Percentiles rank a stretch among this genome's conserved stretches.
Evolutionary conservation across 2,888 invertebrate genomes (phyloP).

Genomic region (Zele albiditarsus): DNA sequence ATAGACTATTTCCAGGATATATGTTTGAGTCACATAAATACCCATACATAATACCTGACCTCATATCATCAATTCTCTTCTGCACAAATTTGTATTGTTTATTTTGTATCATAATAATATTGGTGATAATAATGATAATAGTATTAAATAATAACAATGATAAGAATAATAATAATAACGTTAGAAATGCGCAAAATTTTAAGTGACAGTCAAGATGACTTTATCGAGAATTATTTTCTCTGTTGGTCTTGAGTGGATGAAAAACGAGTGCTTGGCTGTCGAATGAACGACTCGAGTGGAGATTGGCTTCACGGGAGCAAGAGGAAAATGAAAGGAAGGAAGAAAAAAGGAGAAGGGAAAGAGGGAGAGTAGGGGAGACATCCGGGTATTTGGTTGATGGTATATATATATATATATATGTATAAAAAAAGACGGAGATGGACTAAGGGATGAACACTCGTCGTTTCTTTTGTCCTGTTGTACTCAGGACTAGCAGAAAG

Average conservation of each 20-base stretch:
- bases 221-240: slow-evolving; percentile 28
- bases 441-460: slow-evolving; percentile 17
- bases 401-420: not conserved
- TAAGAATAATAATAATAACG: not conserved
- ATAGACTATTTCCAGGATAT: not conserved
- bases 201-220: slow-evolving; percentile 32
- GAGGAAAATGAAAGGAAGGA: slow-evolving; percentile 23
- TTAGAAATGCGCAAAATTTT: slow-evolving; percentile 35
- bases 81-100: not conserved
- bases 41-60: not conserved
- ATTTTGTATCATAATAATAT: not conserved
- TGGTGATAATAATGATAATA: too few relatives aligned
- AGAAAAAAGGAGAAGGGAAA: slow-evolving; percentile 24
- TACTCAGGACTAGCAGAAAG: slow-evolving; percentile 28
- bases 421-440: not conserved
- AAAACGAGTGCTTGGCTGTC: slow-evolving; percentile 32
- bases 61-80: not conserved
- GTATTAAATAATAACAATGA: too few relatives aligned
- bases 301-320: slow-evolving; percentile 33
- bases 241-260: slow-evolving; percentile 44
- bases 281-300: slow-evolving; percentile 40
- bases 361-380: slow-evolving; percentile 43
- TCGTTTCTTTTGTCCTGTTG: slow-evolving; percentile 38
- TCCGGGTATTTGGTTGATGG: slow-evolving; percentile 45
- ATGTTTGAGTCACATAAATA: not conserved